phyloP scores from a whole-genome alignment of 2,113 vertebrate species.

The Varanus komodoensis region DNA sequence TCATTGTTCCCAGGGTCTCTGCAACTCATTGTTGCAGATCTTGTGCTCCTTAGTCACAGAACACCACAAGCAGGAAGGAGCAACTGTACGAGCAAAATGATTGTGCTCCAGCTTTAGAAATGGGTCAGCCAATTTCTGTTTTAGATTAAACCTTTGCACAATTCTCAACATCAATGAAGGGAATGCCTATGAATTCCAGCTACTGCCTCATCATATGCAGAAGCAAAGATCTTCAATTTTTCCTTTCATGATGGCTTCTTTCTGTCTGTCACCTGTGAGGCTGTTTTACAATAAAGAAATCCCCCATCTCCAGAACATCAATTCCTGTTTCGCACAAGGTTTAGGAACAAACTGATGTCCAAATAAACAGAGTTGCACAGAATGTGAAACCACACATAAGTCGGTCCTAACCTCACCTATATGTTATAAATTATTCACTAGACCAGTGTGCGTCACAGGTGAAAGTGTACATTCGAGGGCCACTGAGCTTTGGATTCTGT shows the following conservation, averaged over 20 bases:
- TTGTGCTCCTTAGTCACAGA: neutral
- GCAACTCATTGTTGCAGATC: neutral
- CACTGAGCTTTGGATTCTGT: conserved; percentile 23
- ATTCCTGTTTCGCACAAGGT: neutral
- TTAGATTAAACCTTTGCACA: neutral
- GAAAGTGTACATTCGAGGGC: conserved; percentile 45
- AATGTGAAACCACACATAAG: neutral
- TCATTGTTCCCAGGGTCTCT: too few relatives aligned
- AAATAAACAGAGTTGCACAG: conserved; percentile 21
- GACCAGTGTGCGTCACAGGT: neutral
- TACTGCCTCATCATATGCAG: too few relatives aligned
- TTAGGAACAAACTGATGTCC: neutral
- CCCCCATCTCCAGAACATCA: neutral
- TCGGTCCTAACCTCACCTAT: neutral
- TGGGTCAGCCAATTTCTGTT: neutral
- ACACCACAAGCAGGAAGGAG: neutral
- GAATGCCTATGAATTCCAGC: neutral
- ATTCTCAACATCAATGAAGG: neutral
- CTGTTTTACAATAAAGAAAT: neutral
- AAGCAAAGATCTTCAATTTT: neutral
- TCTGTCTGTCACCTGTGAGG: neutral
- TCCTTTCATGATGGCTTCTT: neutral
- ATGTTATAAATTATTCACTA: conserved; percentile 50
- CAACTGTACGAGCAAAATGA: neutral
- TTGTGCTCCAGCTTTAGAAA: neutral